phyloP scores from a whole-genome alignment of 2,113 vertebrate genomes.

The Passer domesticus region DNA sequence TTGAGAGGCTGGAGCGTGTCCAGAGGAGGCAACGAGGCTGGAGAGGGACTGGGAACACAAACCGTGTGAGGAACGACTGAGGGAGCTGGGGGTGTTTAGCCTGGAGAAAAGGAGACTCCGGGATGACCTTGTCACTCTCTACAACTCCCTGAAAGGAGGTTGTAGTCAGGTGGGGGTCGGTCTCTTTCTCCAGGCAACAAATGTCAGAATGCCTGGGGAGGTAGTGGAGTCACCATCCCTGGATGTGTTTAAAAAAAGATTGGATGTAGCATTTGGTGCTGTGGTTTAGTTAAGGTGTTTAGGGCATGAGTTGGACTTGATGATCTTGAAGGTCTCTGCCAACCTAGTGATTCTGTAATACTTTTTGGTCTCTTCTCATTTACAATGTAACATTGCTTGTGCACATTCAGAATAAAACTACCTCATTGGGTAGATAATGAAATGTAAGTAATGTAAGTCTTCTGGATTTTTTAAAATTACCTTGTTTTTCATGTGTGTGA shows the following conservation, averaged over 20 bases:
- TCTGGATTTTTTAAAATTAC: neutral
- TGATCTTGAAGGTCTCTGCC: neutral
- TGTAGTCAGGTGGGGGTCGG: too few relatives aligned
- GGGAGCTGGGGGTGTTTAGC: too few relatives aligned
- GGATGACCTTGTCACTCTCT: too few relatives aligned
- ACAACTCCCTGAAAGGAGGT: too few relatives aligned
- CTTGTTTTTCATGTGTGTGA: neutral
- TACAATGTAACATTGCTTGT: neutral
- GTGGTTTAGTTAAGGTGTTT: neutral
- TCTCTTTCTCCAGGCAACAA: too few relatives aligned
- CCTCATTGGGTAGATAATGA: neutral
- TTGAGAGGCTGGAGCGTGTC: too few relatives aligned
- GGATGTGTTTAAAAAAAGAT: neutral
- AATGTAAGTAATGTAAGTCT: neutral
- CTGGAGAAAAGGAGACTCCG: too few relatives aligned
- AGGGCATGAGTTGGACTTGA: neutral
- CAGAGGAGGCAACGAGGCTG: too few relatives aligned
- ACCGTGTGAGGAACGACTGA: too few relatives aligned
- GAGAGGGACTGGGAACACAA: too few relatives aligned
- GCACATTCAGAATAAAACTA: neutral
- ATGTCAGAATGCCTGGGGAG: too few relatives aligned
- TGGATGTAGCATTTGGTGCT: neutral
- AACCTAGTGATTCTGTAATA: neutral
- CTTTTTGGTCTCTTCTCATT: neutral
- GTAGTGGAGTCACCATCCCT: neutral